Base-by-base conservation (phyloP, 1,140 invertebrate genomes). In the Eriosoma lanigerum region DNA sequence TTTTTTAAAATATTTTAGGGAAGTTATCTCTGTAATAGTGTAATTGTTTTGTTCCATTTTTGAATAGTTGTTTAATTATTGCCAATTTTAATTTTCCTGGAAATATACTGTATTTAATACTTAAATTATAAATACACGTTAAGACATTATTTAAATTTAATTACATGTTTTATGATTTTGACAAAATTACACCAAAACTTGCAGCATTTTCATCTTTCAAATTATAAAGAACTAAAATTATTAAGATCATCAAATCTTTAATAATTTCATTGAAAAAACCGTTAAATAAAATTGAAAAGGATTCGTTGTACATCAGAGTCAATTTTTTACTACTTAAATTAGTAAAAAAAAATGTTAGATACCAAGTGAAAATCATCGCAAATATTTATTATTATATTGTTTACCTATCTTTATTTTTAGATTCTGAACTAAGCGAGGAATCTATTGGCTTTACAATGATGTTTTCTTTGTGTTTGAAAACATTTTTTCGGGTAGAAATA, bases 271-370 rank as follows among this genome's bases (percentile, higher is more conserved):
- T 38, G 26, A 38, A 38, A n/a, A 64, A 64, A 6, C 32, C 12
- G 19, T 64, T 38, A 64, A 64, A 38, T 32, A 26, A 64, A 64
- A 64, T 26, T 66, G 32, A 66, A 58, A 58, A 58, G 26, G 5
- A 8, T 58, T 54, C n/a, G 2, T 58, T 58, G 26, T 44, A 66
- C 32, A 32, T 38, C 32, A 66, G 0, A 38, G 32, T 66, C 62
- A 32, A 66, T 66, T 38, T 66, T 66, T 38, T 32, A 44, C 12
- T 66, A 8, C 32, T 32, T 66, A 44, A 12, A n/a, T 66, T 66
- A 66, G 62, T 66, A 66, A 66, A 66, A 66, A 66, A 66, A 66
- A n/a, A 19, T 38, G 8, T 66, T 66, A 38, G 62, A 44, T 66
- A 66, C 62, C 32, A 66, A 66, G 6, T 66, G 32, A 44, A 8